Conservation (phyloP, 53 echinoderm and acorn worm species). For the Hippasteria phrygiana region DNA sequence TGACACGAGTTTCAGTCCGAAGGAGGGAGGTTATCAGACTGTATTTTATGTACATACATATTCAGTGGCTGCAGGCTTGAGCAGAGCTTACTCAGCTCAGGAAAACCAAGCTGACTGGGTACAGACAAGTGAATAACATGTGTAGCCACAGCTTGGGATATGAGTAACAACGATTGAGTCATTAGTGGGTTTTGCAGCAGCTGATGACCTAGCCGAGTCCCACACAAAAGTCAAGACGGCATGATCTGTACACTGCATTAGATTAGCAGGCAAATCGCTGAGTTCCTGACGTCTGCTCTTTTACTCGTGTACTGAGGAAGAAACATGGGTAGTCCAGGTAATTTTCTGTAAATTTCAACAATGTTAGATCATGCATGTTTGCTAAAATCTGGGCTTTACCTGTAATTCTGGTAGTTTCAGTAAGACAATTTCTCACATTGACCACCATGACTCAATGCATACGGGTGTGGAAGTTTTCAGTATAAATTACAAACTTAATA, state of each 20-base stretch:
- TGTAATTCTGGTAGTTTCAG: too few relatives aligned
- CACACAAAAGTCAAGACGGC: neutral
- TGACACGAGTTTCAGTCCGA: too few relatives aligned
- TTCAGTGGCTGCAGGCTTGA: neutral
- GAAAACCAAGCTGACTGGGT: neutral
- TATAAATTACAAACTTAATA: too few relatives aligned
- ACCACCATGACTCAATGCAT: too few relatives aligned
- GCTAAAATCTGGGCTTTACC: neutral
- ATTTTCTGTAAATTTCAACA: neutral
- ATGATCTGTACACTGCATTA: neutral
- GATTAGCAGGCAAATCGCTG: neutral
- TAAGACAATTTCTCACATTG: too few relatives aligned
- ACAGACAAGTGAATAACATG: neutral
- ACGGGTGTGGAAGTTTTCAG: too few relatives aligned
- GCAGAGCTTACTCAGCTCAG: neutral
- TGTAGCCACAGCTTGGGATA: neutral
- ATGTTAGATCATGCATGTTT: neutral
- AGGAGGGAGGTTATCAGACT: too few relatives aligned
- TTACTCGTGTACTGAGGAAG: neutral
- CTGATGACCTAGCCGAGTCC: neutral
- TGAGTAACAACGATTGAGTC: neutral
- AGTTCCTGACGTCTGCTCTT: neutral
- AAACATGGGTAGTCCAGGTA: slow-evolving; percentile 6
- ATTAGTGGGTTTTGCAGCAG: neutral
- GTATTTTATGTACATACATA: too few relatives aligned